Evolutionary conservation across 2,888 invertebrate species (phyloP), one percentile per base, ranked within the genome.

Genomic region (Aplocera efformata): DNA sequence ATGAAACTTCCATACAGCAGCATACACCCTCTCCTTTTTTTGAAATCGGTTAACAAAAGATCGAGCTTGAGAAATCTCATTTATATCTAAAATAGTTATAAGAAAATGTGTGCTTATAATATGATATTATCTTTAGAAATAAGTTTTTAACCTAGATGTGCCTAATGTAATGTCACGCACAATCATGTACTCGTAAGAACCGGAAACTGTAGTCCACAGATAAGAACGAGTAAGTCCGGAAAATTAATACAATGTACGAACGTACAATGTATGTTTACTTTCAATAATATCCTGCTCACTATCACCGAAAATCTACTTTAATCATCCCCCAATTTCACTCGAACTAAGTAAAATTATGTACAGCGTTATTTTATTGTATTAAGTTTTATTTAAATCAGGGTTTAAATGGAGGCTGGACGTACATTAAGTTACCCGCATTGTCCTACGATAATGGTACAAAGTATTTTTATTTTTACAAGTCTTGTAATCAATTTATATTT

Each of bases 61-160:
- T 41, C 23, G 29, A 44, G 35, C 39, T 39, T 33, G 22, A 48
- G 48, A 8, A 55, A 55, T 55, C 55, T 55, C 55, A 51, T 41
- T 55, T 57, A 55, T 50, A 42, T 44, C 4, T 47, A n/a, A 51
- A 36, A 34, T 46, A 32, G 42, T 29, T 48, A 42, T 48, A 57
- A 45, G 26, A 27, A 33, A 9, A 20, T 32, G 52, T 51, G 53
- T 58, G 57, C 57, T 53, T 48, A 58, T 56, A 48, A 42, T 49
- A 42, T 37, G 41, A 53, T 54, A 48, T 51, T 57, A 45, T 38
- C 3, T 10, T 33, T 13, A 17, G 31, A 34, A 50, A 43, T 42
- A 30, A 32, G 17, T 25, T 21, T 28, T n/a, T 29, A 34, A 10
- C 10, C 10, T 22, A 10, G 10, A 10, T 29, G 33, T 33, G 39